Evolutionary conservation across 2,113 vertebrate genomes (phyloP).

Genomic region (Grantiella picta): DNA sequence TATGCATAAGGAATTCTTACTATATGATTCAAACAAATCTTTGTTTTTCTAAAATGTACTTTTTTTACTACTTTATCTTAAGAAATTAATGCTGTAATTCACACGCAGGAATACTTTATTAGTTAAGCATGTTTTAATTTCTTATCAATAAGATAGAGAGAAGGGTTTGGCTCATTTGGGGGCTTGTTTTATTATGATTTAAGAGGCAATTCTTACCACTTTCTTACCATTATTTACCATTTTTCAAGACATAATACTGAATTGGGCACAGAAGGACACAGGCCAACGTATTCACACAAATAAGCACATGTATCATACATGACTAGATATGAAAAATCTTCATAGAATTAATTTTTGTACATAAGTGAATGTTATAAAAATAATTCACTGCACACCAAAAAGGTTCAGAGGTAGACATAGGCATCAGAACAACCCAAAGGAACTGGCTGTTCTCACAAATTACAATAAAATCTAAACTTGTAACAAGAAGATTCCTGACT

Average conservation of each 20-base stretch:
- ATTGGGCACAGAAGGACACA: not conserved
- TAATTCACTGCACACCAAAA: not conserved
- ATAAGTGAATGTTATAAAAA: not conserved
- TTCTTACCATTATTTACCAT: not conserved
- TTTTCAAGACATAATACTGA: not conserved
- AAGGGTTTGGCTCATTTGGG: not conserved
- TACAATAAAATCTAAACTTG: not conserved
- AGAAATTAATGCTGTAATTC: not conserved
- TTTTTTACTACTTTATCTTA: not conserved
- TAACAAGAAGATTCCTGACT: not conserved
- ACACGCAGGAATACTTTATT: not conserved
- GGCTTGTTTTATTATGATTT: not conserved
- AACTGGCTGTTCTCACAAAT: not conserved
- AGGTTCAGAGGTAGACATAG: not conserved
- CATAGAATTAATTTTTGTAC: not conserved
- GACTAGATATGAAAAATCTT: not conserved
- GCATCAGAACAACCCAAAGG: not conserved
- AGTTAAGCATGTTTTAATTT: not conserved
- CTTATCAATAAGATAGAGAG: not conserved
- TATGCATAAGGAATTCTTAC: not conserved
- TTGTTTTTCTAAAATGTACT: not conserved
- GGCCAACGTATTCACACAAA: not conserved
- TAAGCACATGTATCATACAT: not conserved
- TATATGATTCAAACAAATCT: not conserved
- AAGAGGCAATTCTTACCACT: not conserved